Percentiles rank a stretch among this genome's conserved stretches.
Conservation (phyloP, 1,140 invertebrate genomes). For the Sweltsa coloradensis region DNA sequence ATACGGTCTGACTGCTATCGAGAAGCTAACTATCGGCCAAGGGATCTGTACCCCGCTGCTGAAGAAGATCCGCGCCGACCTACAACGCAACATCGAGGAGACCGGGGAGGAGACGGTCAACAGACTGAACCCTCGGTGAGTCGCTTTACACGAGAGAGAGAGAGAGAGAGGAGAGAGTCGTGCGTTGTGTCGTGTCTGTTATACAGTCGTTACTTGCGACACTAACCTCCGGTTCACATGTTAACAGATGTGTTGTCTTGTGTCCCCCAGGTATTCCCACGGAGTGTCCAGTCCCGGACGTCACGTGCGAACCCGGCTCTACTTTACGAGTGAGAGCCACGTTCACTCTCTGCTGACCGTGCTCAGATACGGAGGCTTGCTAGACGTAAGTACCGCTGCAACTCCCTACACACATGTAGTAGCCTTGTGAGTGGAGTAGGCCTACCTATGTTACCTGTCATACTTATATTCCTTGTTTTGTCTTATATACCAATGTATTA, state of each 20-base stretch:
- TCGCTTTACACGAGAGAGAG: too few species aligned
- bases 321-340: conserved; percentile 99
- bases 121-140: conserved; percentile 88
- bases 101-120: conserved; percentile 84
- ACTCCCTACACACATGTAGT: too few species aligned
- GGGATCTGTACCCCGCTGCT: conserved; percentile 94
- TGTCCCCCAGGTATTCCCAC: conserved; percentile 71
- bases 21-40: conserved; percentile 94
- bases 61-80: conserved; percentile 90
- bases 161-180: neutral
- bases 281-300: conserved; percentile 95
- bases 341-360: conserved; percentile 96
- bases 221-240: conserved; percentile 7
- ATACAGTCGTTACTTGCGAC: neutral
- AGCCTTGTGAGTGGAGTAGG: too few species aligned
- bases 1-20: conserved; percentile 90
- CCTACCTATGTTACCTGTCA: too few species aligned
- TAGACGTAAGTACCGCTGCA: conserved; percentile 66
- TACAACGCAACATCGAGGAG: conserved; percentile 86
- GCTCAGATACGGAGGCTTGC: conserved; percentile 82
- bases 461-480: too few species aligned
- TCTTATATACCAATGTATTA: too few species aligned
- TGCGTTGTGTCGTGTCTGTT: neutral
- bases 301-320: conserved; percentile 91
- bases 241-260: conserved; percentile 3